Evolutionary conservation across 2,888 invertebrate species (phyloP).

Genomic region (Apoda limacodes): DNA sequence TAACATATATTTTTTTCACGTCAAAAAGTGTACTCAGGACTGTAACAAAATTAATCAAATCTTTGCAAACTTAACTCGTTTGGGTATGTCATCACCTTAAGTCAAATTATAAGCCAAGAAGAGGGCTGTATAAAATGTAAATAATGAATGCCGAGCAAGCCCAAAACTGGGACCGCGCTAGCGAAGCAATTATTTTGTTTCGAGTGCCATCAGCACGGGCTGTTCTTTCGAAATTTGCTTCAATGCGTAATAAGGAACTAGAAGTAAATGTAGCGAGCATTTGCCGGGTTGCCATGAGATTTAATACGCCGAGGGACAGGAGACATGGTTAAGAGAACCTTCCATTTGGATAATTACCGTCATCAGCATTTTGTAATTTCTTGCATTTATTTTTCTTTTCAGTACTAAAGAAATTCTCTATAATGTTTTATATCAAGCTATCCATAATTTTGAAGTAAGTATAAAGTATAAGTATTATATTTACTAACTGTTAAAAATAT

Average conservation of each 20-base stretch:
- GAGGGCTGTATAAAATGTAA: constrained; percentile 66
- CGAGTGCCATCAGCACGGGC: constrained; percentile 67
- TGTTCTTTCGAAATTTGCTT: constrained; percentile 67
- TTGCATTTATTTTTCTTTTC: too few relatives aligned
- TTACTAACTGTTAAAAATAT: too few relatives aligned
- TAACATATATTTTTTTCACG: too few relatives aligned
- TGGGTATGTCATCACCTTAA: too few relatives aligned
- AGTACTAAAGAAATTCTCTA: too few relatives aligned
- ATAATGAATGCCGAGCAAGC: constrained; percentile 67
- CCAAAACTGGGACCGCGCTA: constrained; percentile 61
- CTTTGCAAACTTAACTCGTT: too few relatives aligned
- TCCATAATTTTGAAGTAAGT: too few relatives aligned
- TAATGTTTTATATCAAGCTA: too few relatives aligned
- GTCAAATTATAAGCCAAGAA: constrained; percentile 67
- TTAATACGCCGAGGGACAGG: constrained; percentile 42
- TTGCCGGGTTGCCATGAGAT: constrained; percentile 40
- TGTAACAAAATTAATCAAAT: too few relatives aligned
- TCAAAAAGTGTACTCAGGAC: too few relatives aligned
- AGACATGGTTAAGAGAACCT: constrained; percentile 30
- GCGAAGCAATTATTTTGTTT: constrained; percentile 69
- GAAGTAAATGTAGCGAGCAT: constrained; percentile 56
- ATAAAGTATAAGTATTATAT: too few relatives aligned
- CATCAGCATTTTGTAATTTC: too few relatives aligned
- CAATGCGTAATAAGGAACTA: constrained; percentile 64
- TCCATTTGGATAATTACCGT: constrained; percentile 5